Evolutionary conservation across 2,888 invertebrate genomes (phyloP).

Genomic region (Polydrusus pterygomalis): DNA sequence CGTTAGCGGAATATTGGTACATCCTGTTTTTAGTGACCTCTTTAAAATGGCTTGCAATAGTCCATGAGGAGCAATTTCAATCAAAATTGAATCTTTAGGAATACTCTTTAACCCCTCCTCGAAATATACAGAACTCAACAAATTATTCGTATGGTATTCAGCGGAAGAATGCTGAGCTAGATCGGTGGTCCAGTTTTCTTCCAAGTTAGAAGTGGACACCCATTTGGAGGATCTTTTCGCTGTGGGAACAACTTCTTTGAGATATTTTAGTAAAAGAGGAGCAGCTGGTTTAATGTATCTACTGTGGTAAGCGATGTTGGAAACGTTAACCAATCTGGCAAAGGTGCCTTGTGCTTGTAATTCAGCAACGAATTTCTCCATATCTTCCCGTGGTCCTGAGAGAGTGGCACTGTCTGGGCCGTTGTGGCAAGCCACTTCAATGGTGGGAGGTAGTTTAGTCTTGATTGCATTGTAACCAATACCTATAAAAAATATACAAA

Average conservation of each 20-base stretch:
- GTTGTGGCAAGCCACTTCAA: constrained; percentile 88
- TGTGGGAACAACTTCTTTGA: constrained; percentile 73
- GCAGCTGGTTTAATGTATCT: constrained; percentile 80
- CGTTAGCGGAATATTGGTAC: constrained; percentile 84
- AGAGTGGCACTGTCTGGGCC: constrained; percentile 85
- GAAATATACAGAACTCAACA: constrained; percentile 82
- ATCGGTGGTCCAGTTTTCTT: constrained; percentile 76
- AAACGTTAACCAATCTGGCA: constrained; percentile 88
- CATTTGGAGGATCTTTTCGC: constrained; percentile 76
- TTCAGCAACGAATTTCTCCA: constrained; percentile 76
- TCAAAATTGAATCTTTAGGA: constrained; percentile 86
- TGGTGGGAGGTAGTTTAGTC: constrained; percentile 78
- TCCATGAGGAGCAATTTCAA: constrained; percentile 94
- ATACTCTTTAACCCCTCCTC: constrained; percentile 88
- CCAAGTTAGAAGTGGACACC: constrained; percentile 80
- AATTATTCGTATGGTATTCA: constrained; percentile 81
- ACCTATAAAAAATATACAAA: constrained; percentile 60
- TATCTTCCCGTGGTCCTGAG: constrained; percentile 81
- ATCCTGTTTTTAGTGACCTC: constrained; percentile 82
- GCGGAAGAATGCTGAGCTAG: constrained; percentile 77
- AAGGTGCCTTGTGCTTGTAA: constrained; percentile 83
- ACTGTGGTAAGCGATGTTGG: constrained; percentile 93
- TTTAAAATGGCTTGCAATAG: constrained; percentile 91
- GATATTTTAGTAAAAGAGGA: constrained; percentile 69
- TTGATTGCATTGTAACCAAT: constrained; percentile 75